phyloP scores from a whole-genome alignment of 2,888 invertebrate genomes.

The Nasonovia ribisnigri region DNA sequence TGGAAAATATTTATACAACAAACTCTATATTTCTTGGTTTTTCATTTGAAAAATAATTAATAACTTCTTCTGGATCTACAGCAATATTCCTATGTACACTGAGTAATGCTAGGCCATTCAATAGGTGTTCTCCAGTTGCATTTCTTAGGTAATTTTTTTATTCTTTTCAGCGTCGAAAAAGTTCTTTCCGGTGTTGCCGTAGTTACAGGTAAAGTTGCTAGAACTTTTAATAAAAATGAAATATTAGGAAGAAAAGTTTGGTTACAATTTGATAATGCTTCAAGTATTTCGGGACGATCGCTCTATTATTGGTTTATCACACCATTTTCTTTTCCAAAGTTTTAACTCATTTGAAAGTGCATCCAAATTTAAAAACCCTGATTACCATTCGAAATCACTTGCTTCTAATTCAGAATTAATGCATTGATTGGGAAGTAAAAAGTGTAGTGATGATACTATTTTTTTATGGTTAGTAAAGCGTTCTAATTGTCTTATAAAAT shows the following conservation, averaged over 20 bases:
- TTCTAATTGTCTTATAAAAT: slow-evolving; percentile 27
- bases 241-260: background rate
- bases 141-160: background rate
- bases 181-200: background rate
- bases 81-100: background rate
- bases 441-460: too few species aligned
- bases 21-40: background rate
- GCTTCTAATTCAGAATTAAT: too few species aligned
- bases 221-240: slow-evolving; percentile 6
- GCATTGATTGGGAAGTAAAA: too few species aligned
- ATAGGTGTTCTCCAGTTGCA: background rate
- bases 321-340: too few species aligned
- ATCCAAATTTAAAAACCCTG: too few species aligned
- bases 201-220: background rate
- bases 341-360: too few species aligned
- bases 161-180: background rate
- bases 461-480: too few species aligned
- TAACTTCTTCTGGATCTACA: background rate
- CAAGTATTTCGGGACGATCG: background rate
- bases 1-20: too few species aligned
- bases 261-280: background rate
- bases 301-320: too few species aligned
- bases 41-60: slow-evolving; percentile 1
- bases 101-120: background rate
- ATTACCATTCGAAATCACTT: too few species aligned